These are phyloP conservation scores for Chloroceryle aenea DNA, from an alignment of 2,113 vertebrate species.

Conservation along the genomic window DNA sequence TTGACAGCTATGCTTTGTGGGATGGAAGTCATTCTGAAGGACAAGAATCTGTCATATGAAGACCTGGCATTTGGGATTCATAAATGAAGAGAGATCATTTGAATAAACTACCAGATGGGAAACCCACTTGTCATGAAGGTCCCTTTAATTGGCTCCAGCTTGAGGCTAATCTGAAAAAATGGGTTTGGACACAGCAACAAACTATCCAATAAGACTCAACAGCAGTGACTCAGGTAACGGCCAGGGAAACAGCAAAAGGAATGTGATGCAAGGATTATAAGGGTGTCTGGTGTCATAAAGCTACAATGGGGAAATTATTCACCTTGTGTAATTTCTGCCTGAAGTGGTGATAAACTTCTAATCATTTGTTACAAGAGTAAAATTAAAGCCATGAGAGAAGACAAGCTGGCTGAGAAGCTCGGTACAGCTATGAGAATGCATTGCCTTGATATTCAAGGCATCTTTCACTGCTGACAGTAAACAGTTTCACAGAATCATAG, in stretches of 20 bases:
- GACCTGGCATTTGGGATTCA: neutral
- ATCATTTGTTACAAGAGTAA: neutral
- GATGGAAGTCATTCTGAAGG: neutral
- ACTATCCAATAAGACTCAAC: neutral
- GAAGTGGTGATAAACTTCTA: neutral
- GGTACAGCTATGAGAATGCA: neutral
- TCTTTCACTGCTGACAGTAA: neutral
- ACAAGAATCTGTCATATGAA: neutral
- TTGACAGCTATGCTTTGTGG: neutral
- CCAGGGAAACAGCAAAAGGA: neutral
- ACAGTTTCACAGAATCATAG: neutral
- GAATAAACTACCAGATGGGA: conserved; percentile 22
- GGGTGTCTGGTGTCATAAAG: neutral
- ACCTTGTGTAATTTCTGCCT: conserved; percentile 11
- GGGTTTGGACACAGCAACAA: neutral
- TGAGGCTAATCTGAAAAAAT: conserved; percentile 16
- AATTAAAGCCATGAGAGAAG: neutral
- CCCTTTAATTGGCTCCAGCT: neutral
- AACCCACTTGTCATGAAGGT: neutral
- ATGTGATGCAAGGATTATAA: neutral
- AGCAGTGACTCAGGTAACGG: neutral
- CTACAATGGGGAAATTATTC: conserved; percentile 1
- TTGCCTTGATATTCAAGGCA: neutral
- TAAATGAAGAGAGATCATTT: conserved; percentile 8
- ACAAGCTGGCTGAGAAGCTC: neutral